phyloP scores from a whole-genome alignment of 2,797 vertebrate genomes.

The Sternotherus odoratus region DNA sequence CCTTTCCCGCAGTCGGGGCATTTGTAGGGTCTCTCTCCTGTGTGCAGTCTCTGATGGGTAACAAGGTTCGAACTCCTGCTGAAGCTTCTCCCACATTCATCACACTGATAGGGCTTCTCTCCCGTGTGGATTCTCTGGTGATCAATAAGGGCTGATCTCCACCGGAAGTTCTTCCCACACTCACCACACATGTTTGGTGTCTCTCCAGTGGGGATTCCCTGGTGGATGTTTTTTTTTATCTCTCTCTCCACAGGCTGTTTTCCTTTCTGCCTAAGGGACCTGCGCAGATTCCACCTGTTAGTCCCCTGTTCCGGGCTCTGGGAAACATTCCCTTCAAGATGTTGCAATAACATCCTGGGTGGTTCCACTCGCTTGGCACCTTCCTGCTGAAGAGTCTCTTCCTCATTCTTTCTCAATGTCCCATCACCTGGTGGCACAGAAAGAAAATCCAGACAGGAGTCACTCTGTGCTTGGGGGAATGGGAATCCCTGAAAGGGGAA shows the following conservation, averaged over 20 bases:
- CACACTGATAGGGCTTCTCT: conserved; percentile 68
- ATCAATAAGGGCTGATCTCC: conserved; percentile 67
- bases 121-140: conserved; percentile 73
- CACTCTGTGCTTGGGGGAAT: neutral
- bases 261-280: neutral
- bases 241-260: neutral
- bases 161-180: conserved; percentile 71
- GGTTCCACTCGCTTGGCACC: neutral
- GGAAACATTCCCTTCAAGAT: neutral
- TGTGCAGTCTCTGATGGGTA: conserved; percentile 73
- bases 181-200: conserved; percentile 61
- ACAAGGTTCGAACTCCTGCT: conserved; percentile 67
- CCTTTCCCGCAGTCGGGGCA: conserved; percentile 61
- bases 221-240: conserved; percentile 11
- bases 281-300: neutral
- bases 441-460: neutral
- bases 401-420: neutral
- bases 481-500: neutral
- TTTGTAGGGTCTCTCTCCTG: conserved; percentile 65
- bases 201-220: conserved; percentile 57
- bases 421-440: neutral
- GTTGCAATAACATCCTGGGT: neutral
- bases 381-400: neutral
- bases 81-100: conserved; percentile 66
- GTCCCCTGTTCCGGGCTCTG: neutral